phyloP scores from a whole-genome alignment of 2,888 invertebrate species.

The Erebia aethiops region DNA sequence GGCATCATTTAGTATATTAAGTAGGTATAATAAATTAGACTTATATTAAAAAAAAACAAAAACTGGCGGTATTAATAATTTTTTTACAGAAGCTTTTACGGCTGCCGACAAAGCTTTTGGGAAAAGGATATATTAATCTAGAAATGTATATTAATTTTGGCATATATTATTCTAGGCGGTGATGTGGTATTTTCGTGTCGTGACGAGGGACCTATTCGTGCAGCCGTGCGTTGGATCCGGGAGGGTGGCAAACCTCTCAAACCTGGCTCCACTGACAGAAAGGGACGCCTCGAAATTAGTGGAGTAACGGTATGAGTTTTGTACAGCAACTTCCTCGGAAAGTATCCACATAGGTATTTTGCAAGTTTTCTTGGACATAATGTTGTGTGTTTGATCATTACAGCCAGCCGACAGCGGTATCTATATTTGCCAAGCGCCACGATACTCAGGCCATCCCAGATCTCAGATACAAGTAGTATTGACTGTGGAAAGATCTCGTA shows the following conservation, averaged over 20 bases:
- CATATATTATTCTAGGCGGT: constrained; percentile 83
- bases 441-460: constrained; percentile 85
- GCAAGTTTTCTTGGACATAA: not conserved
- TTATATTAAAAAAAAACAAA: not conserved
- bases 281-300: constrained; percentile 91
- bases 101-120: constrained; percentile 28
- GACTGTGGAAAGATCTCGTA: constrained; percentile 88
- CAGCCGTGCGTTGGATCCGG: constrained; percentile 89
- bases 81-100: not conserved
- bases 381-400: constrained; percentile 23
- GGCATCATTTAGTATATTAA: too few relatives aligned
- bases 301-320: constrained; percentile 12
- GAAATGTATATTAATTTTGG: not conserved
- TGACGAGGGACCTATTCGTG: constrained; percentile 92
- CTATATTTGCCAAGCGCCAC: constrained; percentile 92
- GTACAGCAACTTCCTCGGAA: not conserved
- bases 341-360: too few relatives aligned
- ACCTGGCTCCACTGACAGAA: constrained; percentile 87
- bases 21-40: too few relatives aligned
- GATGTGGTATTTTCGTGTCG: constrained; percentile 97
- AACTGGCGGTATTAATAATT: not conserved
- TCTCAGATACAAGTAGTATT: constrained; percentile 87
- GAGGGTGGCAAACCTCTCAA: constrained; percentile 89
- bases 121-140: not conserved
- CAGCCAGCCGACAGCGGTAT: constrained; percentile 89